Evolutionary conservation across 2,797 vertebrate species (phyloP).

Genomic region (Parotocinclus haroldoi): DNA sequence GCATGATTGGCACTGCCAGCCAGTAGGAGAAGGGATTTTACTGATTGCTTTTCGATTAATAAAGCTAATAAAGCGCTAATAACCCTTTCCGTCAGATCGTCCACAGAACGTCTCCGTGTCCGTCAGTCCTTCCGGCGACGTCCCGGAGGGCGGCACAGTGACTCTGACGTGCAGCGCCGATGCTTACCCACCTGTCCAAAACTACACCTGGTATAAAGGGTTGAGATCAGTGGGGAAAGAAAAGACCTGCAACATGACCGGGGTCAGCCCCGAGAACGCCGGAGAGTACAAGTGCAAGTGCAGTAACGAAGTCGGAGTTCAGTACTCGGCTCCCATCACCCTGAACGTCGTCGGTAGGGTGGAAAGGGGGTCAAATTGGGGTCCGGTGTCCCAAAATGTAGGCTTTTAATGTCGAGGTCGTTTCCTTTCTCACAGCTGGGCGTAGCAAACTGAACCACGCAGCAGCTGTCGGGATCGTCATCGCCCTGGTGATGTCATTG

Average conservation of each 20-base stretch:
- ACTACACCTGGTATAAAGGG: slow-evolving; percentile 16
- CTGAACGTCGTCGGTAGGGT: not conserved
- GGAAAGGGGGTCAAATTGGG: too few species aligned
- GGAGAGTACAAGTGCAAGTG: not conserved
- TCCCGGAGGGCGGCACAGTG: slow-evolving; percentile 22
- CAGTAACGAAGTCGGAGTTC: not conserved
- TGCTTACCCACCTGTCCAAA: slow-evolving; percentile 13
- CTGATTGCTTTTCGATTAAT: too few species aligned
- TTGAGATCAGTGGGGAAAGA: not conserved
- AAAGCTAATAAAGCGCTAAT: too few species aligned
- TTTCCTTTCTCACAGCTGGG: too few species aligned
- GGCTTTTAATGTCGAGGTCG: too few species aligned
- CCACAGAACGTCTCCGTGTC: slow-evolving; percentile 5
- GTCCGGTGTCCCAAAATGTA: too few species aligned
- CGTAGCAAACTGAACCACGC: too few species aligned
- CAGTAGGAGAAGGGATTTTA: too few species aligned
- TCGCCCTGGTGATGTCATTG: too few species aligned
- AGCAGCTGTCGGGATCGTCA: too few species aligned
- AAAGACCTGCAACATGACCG: not conserved
- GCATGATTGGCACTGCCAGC: too few species aligned
- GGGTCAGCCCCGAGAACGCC: slow-evolving; percentile 23
- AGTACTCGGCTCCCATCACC: not conserved
- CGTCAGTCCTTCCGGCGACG: slow-evolving; percentile 16
- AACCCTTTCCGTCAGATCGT: too few species aligned
- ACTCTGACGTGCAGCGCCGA: slow-evolving; percentile 27